A percentile compares a stretch with the other conserved stretches of the same genome.
Evolutionary conservation across 2,113 vertebrate species (phyloP).

Genomic region (Spermophilus dauricus): DNA sequence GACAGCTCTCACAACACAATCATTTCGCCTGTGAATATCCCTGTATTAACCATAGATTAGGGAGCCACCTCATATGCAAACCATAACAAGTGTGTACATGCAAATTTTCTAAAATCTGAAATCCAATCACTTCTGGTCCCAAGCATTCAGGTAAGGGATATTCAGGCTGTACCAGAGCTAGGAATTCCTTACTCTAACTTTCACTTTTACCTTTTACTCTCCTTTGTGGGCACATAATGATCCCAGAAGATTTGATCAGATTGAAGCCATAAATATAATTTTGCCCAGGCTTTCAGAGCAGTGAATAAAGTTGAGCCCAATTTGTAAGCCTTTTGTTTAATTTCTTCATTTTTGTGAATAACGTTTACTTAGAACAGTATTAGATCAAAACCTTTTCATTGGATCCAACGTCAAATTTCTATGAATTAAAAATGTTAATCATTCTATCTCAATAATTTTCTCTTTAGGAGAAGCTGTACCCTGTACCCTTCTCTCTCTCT

Average conservation of each 20-base stretch:
- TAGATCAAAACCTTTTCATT: neutral
- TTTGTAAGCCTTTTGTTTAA: neutral
- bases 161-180: neutral
- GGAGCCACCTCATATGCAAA: no score
- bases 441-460: neutral
- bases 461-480: neutral
- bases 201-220: neutral
- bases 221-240: neutral
- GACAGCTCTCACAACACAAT: no score
- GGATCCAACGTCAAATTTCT: neutral
- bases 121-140: neutral
- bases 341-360: neutral
- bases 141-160: neutral
- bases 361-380: neutral
- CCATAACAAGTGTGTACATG: neutral
- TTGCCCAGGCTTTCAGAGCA: neutral
- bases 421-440: neutral
- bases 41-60: no score
- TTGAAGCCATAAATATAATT: neutral
- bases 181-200: neutral
- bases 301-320: neutral
- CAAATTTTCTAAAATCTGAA: neutral
- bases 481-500: neutral
- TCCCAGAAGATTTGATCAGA: neutral
- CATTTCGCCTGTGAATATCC: no score